A percentile compares a stretch with the other conserved stretches of the same genome.
Conservation (phyloP, 64 coral and sea anemone genomes). For the Pocillopora damicornis region DNA sequence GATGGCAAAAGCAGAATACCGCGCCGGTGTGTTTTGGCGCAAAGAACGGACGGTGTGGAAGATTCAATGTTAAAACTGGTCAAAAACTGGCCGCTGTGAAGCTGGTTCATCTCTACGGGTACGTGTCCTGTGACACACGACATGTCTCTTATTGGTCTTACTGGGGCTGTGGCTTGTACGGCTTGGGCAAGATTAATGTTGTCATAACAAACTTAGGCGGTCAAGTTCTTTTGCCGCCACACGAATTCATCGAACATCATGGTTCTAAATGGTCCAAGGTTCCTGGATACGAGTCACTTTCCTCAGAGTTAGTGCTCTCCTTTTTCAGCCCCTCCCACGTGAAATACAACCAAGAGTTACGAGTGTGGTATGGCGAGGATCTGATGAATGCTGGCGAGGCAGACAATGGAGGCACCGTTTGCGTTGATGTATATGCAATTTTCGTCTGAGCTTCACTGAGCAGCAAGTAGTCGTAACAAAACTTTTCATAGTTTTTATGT, state of each 20-base stretch:
- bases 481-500: too few species aligned
- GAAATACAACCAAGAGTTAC: background rate
- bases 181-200: background rate
- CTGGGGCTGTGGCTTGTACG: background rate
- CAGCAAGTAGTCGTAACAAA: too few species aligned
- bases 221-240: background rate
- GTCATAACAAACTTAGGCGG: background rate
- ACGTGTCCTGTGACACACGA: background rate
- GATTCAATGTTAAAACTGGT: background rate
- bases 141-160: background rate
- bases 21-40: constrained; percentile 6
- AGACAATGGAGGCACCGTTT: too few species aligned
- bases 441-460: too few species aligned
- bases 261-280: background rate
- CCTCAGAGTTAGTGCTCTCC: background rate
- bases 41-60: background rate
- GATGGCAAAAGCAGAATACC: background rate
- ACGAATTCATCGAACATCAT: background rate
- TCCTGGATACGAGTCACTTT: background rate
- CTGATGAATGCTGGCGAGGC: too few species aligned
- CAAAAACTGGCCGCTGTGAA: background rate
- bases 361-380: background rate
- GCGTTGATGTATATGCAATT: too few species aligned
- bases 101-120: constrained; percentile 2
- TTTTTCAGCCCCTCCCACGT: background rate